Evolutionary conservation across 2,113 vertebrate genomes (phyloP), one percentile per base, ranked within the genome.

Genomic region (Eira barbara): DNA sequence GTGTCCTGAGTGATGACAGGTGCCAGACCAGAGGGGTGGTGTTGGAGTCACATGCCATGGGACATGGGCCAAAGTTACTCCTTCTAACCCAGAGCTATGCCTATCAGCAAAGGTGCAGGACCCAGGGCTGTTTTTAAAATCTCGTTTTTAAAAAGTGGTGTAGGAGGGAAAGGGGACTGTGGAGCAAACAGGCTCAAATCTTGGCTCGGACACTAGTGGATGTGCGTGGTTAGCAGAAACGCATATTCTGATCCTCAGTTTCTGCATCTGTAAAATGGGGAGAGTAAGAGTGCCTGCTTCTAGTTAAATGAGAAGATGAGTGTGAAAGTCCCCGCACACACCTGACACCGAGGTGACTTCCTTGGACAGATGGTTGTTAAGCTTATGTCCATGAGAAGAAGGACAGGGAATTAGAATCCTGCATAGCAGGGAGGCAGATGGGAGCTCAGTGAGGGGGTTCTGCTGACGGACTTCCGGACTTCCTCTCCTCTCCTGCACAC

Each of bases 231-330:
- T 34, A 49, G 61, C 47, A 27, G 8, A 17, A 78, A n/a, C 14
- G 6, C 80, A n/a, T 65, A 21, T 20, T 57, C 78, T 23, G 21
- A 49, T 74, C 39, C 69, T 90, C 61, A 13, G 25, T 55, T 39
- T 55, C 45, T 36, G n/a, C 49, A 11, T 29, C 39, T 87, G 31
- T 82, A 61, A 73, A 65, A 45, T 11, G 45, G 76, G 7, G 63
- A 17, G 31, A 36, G 18, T 2, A 9, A 29, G 4, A 36, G 4
- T 5, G 73, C 23, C 45, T 23, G 0, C 9, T 10, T 57, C 20
- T 21, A 23, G 20, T 1, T 2, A 31, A 76, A 20, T 10, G 31
- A 27, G 52, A 39, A 31, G 2, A 18, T 0, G 1, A 13, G 29
- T 42, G 25, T 3, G 8, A 55, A 47, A 31, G 34, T 78, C 87